Evolutionary conservation across 2,888 invertebrate species (phyloP).

Genomic region (Plebejus anna): DNA sequence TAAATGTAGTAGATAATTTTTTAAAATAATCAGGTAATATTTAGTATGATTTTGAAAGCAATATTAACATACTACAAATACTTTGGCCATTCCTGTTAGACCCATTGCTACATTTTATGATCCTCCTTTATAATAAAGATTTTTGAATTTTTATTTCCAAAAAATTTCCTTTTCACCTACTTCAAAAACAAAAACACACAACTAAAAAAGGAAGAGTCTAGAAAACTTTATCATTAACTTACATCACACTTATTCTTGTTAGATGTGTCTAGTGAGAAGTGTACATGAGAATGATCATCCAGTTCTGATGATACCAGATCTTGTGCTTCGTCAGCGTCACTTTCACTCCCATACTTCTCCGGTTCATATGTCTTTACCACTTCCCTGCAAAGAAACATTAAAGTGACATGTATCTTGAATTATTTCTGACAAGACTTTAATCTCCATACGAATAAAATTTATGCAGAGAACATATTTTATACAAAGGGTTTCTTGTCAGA

Average conservation of each 20-base stretch:
- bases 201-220: too few relatives aligned
- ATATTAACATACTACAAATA: too few relatives aligned
- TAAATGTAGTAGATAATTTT: too few relatives aligned
- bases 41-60: neutral
- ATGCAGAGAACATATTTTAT: too few relatives aligned
- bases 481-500: too few relatives aligned
- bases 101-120: too few relatives aligned
- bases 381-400: slow-evolving; percentile 50
- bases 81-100: too few relatives aligned
- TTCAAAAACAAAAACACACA: too few relatives aligned
- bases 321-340: slow-evolving; percentile 56
- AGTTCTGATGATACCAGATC: slow-evolving; percentile 60
- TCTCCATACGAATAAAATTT: too few relatives aligned
- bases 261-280: slow-evolving; percentile 70
- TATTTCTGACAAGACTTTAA: too few relatives aligned
- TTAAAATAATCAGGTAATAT: neutral
- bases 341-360: slow-evolving; percentile 66
- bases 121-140: neutral
- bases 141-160: neutral
- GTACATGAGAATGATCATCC: slow-evolving; percentile 73
- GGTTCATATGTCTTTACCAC: slow-evolving; percentile 57
- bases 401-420: neutral
- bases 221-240: slow-evolving; percentile 35
- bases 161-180: neutral
- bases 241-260: slow-evolving; percentile 74